Evolutionary conservation across 35 echinoderm and acorn worm genomes (phyloP), one percentile per base, ranked within the genome.

Genomic region (Patiria miniata): DNA sequence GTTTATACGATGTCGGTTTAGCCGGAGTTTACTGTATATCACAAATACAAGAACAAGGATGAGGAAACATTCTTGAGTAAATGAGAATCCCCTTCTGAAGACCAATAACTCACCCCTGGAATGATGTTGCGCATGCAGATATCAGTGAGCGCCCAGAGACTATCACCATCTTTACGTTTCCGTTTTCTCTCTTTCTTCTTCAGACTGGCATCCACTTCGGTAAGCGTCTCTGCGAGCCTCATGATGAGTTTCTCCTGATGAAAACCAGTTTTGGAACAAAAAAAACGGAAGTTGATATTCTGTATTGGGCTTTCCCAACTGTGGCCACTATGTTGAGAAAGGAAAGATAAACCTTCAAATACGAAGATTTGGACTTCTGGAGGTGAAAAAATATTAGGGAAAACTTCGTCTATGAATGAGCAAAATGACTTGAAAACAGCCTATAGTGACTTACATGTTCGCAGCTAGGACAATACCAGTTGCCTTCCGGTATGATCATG

Each of bases 391-490:
- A n/a, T n/a, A n/a, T 47, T 12, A 47, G 12, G 42, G 42, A 12
- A 6, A 12, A 47, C 42, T 47, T 47, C 42, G 4, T 6, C 42
- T 6, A 47, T 47, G 4, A 12, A 47, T 47, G 42, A 6, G 4
- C 4, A 47, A 47, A 47, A 6, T 47, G 42, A 47, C 12, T 4
- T 47, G 4, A 47, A 47, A 47, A 47, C 4, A 6, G 42, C 4
- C 42, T 4, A 6, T 12, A 33, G 69, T 21, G 16, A 91, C 92
- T 91, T 84, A 98, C 95, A 82, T 98, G 95, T 89, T 98, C 95
- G 89, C 95, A 98, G 9, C 47, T 87, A 15, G 95, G 95, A 89
- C 95, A 98, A 58, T 89, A 98, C 95, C 95, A 98, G 29, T 98
- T 86, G 22, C 89, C 92, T 58, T 98, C 95, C 37, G 95, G 95